phyloP scores from a whole-genome alignment of 2,113 vertebrate species.

The Psilopsiagon aurifrons region DNA sequence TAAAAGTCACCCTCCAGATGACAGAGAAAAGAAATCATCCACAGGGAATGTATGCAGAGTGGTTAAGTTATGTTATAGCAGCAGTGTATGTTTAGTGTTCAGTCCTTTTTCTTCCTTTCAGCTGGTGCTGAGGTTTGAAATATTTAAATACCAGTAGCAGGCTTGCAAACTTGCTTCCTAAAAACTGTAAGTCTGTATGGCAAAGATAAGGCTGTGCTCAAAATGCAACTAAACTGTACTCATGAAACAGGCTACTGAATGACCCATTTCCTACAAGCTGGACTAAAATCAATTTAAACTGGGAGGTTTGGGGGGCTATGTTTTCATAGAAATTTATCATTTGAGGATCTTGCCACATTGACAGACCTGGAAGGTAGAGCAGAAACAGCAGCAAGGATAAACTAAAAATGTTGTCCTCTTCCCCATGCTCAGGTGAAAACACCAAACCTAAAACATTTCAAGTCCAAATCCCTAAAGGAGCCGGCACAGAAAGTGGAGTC shows the following conservation, averaged over 20 bases:
- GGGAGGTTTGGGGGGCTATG: background rate
- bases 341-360: background rate
- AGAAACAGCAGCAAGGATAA: background rate
- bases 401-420: background rate
- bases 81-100: background rate
- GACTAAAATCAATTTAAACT: background rate
- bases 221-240: background rate
- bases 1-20: background rate
- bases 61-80: background rate
- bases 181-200: background rate
- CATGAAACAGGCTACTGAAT: background rate
- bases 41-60: background rate
- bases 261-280: background rate
- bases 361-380: background rate
- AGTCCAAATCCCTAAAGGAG: background rate
- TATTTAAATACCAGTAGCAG: background rate
- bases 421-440: background rate
- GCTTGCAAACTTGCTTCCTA: background rate
- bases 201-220: slow-evolving; percentile 27
- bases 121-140: background rate
- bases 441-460: background rate
- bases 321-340: background rate
- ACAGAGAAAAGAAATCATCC: background rate
- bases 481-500: background rate
- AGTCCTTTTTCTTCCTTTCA: background rate